Percentiles rank a stretch among this genome's conserved stretches.
Conservation (phyloP, 2,113 vertebrate genomes). For the Lophotis ruficrista region DNA sequence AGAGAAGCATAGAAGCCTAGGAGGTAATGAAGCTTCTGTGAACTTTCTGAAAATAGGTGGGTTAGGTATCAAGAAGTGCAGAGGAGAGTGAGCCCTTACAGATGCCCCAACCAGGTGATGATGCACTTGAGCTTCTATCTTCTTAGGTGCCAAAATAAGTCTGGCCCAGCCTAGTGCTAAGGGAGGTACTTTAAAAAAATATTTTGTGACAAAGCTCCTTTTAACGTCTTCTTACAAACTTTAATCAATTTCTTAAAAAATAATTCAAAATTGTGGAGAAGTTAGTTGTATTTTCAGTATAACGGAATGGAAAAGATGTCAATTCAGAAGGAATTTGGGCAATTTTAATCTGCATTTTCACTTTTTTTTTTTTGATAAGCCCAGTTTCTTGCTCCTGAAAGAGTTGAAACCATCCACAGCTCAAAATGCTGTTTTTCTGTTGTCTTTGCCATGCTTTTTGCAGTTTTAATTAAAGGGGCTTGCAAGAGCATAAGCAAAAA, state of each 20-base stretch:
- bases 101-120: background rate
- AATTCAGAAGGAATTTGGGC: background rate
- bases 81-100: background rate
- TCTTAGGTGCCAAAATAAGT: background rate
- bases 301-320: background rate
- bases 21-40: background rate
- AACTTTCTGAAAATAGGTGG: background rate
- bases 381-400: background rate
- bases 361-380: background rate
- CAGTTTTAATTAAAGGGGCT: background rate
- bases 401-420: background rate
- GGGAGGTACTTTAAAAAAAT: background rate
- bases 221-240: background rate
- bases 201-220: background rate
- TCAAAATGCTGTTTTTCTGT: background rate
- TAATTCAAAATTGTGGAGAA: background rate
- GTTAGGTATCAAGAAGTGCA: background rate
- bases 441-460: background rate
- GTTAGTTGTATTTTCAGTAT: background rate
- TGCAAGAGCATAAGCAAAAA: background rate
- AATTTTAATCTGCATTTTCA: background rate
- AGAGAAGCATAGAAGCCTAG: background rate
- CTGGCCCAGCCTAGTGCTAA: background rate
- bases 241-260: background rate
- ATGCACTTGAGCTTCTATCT: background rate